phyloP scores from a whole-genome alignment of 2,888 invertebrate species.

The Sepiola atlantica region DNA sequence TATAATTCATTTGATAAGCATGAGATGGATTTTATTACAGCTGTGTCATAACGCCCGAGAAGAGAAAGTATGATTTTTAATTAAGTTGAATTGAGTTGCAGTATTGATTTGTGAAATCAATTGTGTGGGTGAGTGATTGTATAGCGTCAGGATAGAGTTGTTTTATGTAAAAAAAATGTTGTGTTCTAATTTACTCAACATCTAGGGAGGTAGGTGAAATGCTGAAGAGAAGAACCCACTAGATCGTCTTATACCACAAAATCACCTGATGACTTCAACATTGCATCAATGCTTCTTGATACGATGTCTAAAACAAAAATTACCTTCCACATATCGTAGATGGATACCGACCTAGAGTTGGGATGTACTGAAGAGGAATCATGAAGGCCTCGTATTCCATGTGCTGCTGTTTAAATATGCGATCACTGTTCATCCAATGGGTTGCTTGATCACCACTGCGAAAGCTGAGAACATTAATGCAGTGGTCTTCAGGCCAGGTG shows the following conservation, averaged over 20 bases:
- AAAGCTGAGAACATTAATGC: conserved; percentile 37
- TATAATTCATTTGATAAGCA: no score
- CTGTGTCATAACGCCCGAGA: no score
- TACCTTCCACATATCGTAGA: neutral
- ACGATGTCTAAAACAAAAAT: neutral
- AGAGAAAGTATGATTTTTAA: no score
- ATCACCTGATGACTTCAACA: neutral
- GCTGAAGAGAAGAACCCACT: neutral
- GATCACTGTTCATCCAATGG: conserved; percentile 48
- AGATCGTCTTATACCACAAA: neutral
- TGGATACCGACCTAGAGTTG: conserved; percentile 24
- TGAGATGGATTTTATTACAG: no score
- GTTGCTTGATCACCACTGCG: conserved; percentile 35
- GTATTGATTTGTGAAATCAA: no score
- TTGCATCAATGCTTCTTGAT: neutral
- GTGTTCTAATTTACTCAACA: neutral
- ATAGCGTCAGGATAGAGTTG: no score
- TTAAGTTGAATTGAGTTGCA: no score
- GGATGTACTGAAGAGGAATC: conserved; percentile 41
- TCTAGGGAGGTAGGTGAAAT: neutral
- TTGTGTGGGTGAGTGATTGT: no score
- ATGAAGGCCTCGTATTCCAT: conserved; percentile 43
- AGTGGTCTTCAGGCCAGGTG: conserved; percentile 2
- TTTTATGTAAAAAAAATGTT: no score
- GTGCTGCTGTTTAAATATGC: conserved; percentile 47